These are phyloP conservation scores for Colaptes auratus DNA, from an alignment of 2,113 vertebrate genomes.

Conservation along the genomic window DNA sequence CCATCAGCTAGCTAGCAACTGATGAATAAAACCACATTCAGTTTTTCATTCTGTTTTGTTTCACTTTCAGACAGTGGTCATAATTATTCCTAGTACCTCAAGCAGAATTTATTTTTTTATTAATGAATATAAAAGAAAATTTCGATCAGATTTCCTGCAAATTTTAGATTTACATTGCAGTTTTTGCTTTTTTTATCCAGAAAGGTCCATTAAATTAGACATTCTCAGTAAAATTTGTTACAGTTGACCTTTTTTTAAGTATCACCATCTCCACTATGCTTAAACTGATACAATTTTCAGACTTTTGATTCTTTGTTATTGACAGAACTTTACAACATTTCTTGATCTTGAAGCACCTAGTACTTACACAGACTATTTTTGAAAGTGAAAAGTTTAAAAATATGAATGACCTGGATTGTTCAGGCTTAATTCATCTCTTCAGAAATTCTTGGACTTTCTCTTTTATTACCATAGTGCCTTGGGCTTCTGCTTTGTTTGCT, in stretches of 20 bases:
- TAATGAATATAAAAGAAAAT: not conserved
- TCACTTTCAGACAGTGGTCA: rapidly evolving
- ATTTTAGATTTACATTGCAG: not conserved
- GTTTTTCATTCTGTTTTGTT: not conserved
- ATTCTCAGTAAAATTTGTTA: not conserved
- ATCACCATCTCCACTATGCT: not conserved
- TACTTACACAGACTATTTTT: not conserved
- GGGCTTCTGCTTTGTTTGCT: constrained; percentile 1
- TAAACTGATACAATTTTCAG: not conserved
- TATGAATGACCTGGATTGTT: not conserved
- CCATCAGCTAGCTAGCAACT: not conserved
- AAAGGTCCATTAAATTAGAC: not conserved
- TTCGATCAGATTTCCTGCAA: not conserved
- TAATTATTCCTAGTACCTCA: not conserved
- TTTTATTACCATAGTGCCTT: not conserved
- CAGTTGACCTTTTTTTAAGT: not conserved
- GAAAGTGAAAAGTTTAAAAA: not conserved
- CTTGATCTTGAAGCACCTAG: not conserved
- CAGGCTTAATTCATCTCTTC: not conserved
- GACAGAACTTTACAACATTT: not conserved
- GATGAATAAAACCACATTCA: not conserved
- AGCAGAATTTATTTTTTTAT: not conserved
- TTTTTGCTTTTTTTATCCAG: not conserved
- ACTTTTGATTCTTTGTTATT: not conserved
- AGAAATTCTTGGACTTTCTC: not conserved